Evolutionary conservation across 92 coral and sea anemone genomes (phyloP).

Genomic region (Virgularia gustaviana): DNA sequence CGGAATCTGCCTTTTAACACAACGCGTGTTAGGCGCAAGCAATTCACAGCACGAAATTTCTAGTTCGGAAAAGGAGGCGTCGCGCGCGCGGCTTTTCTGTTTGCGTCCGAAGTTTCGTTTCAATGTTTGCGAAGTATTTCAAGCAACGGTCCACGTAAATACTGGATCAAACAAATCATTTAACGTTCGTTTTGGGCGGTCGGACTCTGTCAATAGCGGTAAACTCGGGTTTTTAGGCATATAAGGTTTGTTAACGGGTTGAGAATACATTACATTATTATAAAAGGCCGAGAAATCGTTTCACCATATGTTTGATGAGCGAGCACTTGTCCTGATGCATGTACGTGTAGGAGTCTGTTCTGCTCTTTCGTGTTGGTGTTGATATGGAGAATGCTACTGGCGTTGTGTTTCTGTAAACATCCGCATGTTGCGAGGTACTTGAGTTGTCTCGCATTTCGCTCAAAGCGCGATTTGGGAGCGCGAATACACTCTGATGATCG

Average conservation of each 20-base stretch:
- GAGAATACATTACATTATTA: constrained; percentile 45
- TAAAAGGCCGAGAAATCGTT: constrained; percentile 24
- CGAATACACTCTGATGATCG: neutral
- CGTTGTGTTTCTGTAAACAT: constrained; percentile 39
- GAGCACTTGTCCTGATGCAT: neutral
- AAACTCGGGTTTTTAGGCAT: constrained; percentile 34
- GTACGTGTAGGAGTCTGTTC: too few species aligned
- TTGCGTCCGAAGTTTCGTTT: constrained; percentile 1
- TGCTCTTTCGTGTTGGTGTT: constrained; percentile 1
- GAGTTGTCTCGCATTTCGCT: constrained; percentile 30
- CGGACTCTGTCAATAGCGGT: constrained; percentile 43
- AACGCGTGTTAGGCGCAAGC: neutral
- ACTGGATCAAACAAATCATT: constrained; percentile 43
- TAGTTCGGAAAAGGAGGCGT: neutral
- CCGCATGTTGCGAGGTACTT: constrained; percentile 19
- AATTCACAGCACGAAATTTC: neutral
- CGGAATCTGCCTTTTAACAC: constrained; percentile 17
- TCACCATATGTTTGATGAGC: constrained; percentile 34
- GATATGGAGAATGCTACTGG: constrained; percentile 6
- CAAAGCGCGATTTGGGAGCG: neutral
- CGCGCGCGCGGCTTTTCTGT: neutral
- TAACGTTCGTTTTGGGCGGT: constrained; percentile 43
- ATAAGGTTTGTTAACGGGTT: constrained; percentile 35
- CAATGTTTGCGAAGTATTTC: constrained; percentile 32
- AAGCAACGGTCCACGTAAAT: constrained; percentile 38